Evolutionary conservation across 2,113 vertebrate species (phyloP).

Genomic region (Sitta europaea): DNA sequence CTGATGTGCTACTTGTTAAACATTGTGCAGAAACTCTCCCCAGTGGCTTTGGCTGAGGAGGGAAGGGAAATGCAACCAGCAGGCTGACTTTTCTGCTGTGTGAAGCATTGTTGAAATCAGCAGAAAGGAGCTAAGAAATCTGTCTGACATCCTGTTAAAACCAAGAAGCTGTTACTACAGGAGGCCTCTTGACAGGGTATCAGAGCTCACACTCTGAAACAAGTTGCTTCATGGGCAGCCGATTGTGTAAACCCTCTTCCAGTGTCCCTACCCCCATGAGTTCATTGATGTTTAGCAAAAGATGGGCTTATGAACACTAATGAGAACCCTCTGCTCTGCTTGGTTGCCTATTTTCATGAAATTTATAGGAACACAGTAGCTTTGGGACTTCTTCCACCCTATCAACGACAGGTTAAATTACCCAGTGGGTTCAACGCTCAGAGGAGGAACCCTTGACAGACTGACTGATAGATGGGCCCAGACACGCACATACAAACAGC

Average conservation of each 20-base stretch:
- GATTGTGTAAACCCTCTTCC: conserved; percentile 14
- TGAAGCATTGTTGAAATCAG: conserved; percentile 36
- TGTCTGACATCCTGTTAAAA: conserved; percentile 54
- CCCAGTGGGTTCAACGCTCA: conserved; percentile 30
- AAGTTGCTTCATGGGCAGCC: conserved; percentile 55
- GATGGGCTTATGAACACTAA: conserved; percentile 42
- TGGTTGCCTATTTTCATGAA: conserved; percentile 21
- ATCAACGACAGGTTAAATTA: conserved; percentile 20
- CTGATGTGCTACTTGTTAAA: not conserved
- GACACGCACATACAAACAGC: not conserved
- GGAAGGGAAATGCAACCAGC: conserved; percentile 16
- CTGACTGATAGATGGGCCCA: conserved; percentile 28
- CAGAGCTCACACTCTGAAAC: conserved; percentile 45
- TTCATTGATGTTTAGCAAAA: conserved; percentile 46
- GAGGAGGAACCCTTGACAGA: conserved; percentile 5
- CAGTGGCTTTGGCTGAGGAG: not conserved
- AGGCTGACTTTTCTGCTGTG: conserved; percentile 4
- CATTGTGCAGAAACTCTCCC: not conserved
- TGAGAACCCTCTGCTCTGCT: conserved; percentile 37
- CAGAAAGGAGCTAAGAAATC: conserved; percentile 47
- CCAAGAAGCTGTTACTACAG: conserved; percentile 34
- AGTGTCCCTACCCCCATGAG: conserved; percentile 11
- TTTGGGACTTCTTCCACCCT: conserved; percentile 25
- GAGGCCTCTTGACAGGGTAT: conserved; percentile 54
- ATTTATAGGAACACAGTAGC: conserved; percentile 9